These are phyloP conservation scores for Ciconia maguari DNA, from an alignment of 2,113 vertebrate species.

Conservation along the genomic window DNA sequence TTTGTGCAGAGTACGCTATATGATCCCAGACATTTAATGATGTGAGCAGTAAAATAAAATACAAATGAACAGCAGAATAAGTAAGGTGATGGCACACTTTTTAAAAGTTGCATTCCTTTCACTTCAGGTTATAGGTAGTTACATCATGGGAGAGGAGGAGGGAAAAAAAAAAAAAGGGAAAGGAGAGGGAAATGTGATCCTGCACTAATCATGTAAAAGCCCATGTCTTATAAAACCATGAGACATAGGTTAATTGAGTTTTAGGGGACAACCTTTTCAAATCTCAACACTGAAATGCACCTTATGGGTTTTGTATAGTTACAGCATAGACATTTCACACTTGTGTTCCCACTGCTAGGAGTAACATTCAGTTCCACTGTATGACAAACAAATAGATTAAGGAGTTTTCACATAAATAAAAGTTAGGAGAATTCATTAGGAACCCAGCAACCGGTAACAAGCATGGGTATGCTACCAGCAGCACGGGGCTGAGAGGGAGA, in stretches of 20 bases:
- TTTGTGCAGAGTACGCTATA: neutral
- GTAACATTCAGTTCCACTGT: neutral
- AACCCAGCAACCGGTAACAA: neutral
- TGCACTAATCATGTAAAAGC: neutral
- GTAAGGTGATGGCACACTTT: neutral
- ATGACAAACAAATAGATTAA: neutral
- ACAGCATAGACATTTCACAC: neutral
- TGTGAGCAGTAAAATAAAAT: neutral
- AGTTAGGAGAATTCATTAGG: neutral
- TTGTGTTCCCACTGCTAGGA: neutral
- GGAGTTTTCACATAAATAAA: neutral
- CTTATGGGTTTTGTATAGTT: neutral
- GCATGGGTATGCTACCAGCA: neutral
- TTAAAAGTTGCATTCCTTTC: neutral
- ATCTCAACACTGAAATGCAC: neutral
- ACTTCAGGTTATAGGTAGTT: neutral
- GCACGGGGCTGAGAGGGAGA: rapidly evolving
- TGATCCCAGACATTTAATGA: neutral
- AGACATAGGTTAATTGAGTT: neutral
- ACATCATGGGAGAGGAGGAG: neutral
- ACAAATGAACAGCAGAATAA: neutral
- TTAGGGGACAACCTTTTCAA: neutral
- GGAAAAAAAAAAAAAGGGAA: neutral
- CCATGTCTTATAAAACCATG: neutral
- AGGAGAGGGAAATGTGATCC: neutral